These are phyloP conservation scores for Pollachius pollachius DNA, from an alignment of 2,113 vertebrate species.

Conservation along the genomic window DNA sequence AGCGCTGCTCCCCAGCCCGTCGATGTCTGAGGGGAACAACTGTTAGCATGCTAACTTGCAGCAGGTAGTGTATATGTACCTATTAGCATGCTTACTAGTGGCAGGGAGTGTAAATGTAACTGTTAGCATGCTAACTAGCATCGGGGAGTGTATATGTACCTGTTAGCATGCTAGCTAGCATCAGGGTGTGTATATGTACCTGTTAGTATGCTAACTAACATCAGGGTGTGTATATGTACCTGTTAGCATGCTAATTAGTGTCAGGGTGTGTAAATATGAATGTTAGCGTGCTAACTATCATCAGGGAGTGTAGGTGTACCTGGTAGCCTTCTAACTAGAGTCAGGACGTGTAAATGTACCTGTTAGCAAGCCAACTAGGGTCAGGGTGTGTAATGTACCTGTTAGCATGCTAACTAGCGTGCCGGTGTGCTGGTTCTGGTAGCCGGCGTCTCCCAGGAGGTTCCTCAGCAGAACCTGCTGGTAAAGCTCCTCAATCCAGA, in stretches of 20 bases:
- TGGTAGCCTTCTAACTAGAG: not conserved
- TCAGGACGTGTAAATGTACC: not conserved
- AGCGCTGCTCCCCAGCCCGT: slow-evolving; percentile 91
- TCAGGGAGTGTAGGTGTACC: slow-evolving; percentile 24
- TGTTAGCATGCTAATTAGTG: slow-evolving; percentile 91
- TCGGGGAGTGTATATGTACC: slow-evolving; percentile 65
- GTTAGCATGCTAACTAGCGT: slow-evolving; percentile 93
- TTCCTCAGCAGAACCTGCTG: slow-evolving; percentile 90
- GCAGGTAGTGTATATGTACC: not conserved
- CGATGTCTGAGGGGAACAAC: slow-evolving; percentile 79
- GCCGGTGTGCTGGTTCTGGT: slow-evolving; percentile 84
- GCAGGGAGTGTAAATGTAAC: slow-evolving; percentile 67
- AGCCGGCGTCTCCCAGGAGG: slow-evolving; percentile 91
- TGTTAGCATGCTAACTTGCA: not conserved
- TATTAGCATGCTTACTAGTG: not conserved
- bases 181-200: slow-evolving; percentile 68
- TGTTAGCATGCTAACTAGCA: slow-evolving; percentile 91
- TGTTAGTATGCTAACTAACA: slow-evolving; percentile 87
- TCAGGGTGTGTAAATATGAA: slow-evolving; percentile 64
- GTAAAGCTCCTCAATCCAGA: slow-evolving; percentile 95
- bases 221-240: slow-evolving; percentile 67
- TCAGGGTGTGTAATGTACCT: slow-evolving; percentile 66
- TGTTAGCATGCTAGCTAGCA: not conserved
- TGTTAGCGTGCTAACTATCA: not conserved
- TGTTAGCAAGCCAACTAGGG: not conserved